Percentiles rank a stretch among this genome's conserved stretches.
Evolutionary conservation across 35 echinoderm and acorn worm genomes (phyloP).

Genomic region (Diadema setosum): DNA sequence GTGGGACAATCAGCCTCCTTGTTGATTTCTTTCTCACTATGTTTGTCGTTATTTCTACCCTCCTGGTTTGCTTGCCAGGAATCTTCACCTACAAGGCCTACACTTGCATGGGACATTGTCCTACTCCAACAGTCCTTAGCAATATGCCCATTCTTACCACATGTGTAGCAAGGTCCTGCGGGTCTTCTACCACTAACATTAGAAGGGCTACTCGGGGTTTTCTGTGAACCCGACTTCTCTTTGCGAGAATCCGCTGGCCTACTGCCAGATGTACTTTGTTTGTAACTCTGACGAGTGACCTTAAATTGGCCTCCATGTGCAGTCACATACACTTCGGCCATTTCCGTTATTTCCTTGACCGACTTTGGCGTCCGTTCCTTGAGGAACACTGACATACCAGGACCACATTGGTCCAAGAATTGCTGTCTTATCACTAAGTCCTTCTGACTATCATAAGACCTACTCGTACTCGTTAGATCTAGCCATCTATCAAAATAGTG

Average conservation of each 20-base stretch:
- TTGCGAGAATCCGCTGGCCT: background rate
- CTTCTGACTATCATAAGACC: slow-evolving; percentile 19
- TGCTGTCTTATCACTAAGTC: slow-evolving; percentile 54
- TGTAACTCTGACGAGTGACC: background rate
- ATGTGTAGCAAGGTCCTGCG: no score
- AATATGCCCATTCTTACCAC: no score
- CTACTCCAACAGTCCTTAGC: background rate
- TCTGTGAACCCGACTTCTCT: background rate
- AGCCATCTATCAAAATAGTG: slow-evolving; percentile 27
- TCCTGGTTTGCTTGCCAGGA: no score
- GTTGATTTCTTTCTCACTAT: no score
- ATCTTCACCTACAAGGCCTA: background rate
- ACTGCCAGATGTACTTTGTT: background rate
- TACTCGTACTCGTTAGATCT: background rate
- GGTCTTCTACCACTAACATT: no score
- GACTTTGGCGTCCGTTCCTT: slow-evolving; percentile 32
- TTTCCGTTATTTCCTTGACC: background rate
- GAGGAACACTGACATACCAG: slow-evolving; percentile 41
- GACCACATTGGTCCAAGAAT: slow-evolving; percentile 21
- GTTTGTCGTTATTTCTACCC: background rate
- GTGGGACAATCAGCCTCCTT: no score
- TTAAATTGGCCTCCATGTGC: slow-evolving; percentile 5
- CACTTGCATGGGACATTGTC: background rate
- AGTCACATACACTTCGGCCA: slow-evolving; percentile 51
- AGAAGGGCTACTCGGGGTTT: no score